Evolutionary conservation across 1,140 invertebrate genomes (phyloP), one percentile per base, ranked within the genome.

Genomic region (Proctacanthus coquilletti): DNA sequence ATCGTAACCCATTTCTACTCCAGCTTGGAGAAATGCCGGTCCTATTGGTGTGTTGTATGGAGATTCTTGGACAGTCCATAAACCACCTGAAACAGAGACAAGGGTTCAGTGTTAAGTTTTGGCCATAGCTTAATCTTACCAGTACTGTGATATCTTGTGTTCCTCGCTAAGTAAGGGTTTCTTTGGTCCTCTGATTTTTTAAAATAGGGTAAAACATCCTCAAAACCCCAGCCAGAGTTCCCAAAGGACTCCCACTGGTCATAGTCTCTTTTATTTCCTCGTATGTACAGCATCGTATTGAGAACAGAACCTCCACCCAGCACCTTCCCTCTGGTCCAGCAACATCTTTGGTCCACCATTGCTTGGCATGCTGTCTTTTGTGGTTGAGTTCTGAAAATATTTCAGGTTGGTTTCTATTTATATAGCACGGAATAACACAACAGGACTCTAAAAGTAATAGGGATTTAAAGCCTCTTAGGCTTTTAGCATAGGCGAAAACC

Each of bases 271-370:
- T 75, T 72, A 63, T 95, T 92, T 1, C 92, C 92, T 39, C 92
- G 65, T 5, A 95, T 77, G 55, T 95, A 95, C 0, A 93, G 70
- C 91, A 96, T 86, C 0, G 82, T 84, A 45, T 87, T 88, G 0
- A 87, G 58, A 1, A 86, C 83, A 11, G 76, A 80, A 1, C 84
- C 89, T 1, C 92, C 93, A 1, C 91, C 91, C 9, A 87, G 54
- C 3, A 84, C 74, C 61, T 87, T 85, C 29, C 84, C 84, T 37
- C 82, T 70, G 1, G 83, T 86, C 84, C 83, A 87, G 44, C 75
- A 77, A 51, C 83, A 85, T 21, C 83, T 65, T 21, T 74, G 72
- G 50, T 84, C 81, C 27, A 72, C 65, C 80, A 85, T 84, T 0
- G 81, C 83, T 52, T 81, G 80, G 43, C 86, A 89, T 0, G 87